Evolutionary conservation across 1,140 invertebrate species (phyloP), one percentile per base, ranked within the genome.

Genomic region (Drosophila trapezifrons): DNA sequence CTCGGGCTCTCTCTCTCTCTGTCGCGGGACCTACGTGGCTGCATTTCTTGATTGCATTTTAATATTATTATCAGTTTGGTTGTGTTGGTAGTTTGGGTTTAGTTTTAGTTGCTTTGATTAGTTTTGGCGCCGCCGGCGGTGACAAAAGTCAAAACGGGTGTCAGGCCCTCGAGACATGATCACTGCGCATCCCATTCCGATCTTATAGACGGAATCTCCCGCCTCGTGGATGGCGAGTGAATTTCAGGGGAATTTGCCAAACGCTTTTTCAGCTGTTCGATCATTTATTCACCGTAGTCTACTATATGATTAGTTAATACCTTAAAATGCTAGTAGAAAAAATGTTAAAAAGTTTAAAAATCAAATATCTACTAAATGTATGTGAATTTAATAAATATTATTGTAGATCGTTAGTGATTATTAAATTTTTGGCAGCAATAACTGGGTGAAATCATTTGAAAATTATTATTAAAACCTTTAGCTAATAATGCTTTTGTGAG

Each of bases 91-190:
- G n/a, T 9, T 63, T 37, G 6, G 55, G 29, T 27, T 29, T 35
- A 32, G 46, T 42, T 29, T 42, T 43, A 52, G 60, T 66, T 37
- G 67, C 49, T 71, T 70, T 70, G 69, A 72, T 72, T 72, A 72
- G 69, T 47, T 71, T 71, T 32, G 67, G 67, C 65, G 67, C 67
- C 67, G 32, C 15, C 40, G 65, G 65, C 25, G 65, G 67, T 71
- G 66, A 72, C 69, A 72, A 72, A 71, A 71, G 69, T 71, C 52
- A 71, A 69, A 69, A 70, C 35, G 40, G 64, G 25, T 57, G 67
- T 71, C 67, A 71, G 66, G 52, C 43, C 52, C 66, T n/a, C 40
- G 66, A 37, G 69, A 71, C 67, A 71, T 71, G 67, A 71, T 72
- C 69, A 70, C 25, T 60, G 17, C 40, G 47, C 52, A 43, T 38